Conservation (phyloP, 2,888 invertebrate genomes). For the Cyrtodaria siliqua region DNA sequence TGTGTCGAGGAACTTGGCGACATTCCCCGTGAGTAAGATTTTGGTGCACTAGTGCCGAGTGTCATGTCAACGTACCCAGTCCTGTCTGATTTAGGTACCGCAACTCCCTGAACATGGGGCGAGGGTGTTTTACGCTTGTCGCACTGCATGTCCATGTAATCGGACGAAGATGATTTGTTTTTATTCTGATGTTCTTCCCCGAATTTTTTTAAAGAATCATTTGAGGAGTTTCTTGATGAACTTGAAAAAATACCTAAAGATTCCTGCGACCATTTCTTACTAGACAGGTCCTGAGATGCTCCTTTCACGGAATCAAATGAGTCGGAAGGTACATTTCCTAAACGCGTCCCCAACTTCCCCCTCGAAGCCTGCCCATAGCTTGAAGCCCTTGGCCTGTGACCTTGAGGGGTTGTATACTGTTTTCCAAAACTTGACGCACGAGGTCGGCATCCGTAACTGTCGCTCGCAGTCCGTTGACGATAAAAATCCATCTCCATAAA, state of each 20-base stretch:
- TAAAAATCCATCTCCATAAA: slow-evolving; percentile 85
- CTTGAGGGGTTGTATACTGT: slow-evolving; percentile 56
- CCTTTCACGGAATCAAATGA: slow-evolving; percentile 73
- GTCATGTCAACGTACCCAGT: slow-evolving; percentile 79
- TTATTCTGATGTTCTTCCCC: slow-evolving; percentile 51
- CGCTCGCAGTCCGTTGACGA: slow-evolving; percentile 79
- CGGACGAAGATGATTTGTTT: slow-evolving; percentile 60
- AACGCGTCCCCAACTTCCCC: slow-evolving; percentile 58
- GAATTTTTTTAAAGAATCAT: slow-evolving; percentile 75
- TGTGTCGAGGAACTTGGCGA: slow-evolving; percentile 67
- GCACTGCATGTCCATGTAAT: slow-evolving; percentile 76
- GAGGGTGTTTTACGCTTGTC: slow-evolving; percentile 72
- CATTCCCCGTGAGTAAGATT: slow-evolving; percentile 48
- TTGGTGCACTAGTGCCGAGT: slow-evolving; percentile 59
- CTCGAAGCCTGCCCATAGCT: slow-evolving; percentile 80
- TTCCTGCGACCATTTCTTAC: slow-evolving; percentile 69
- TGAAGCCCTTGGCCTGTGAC: slow-evolving; percentile 81
- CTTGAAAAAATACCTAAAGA: slow-evolving; percentile 74
- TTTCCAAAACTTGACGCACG: slow-evolving; percentile 81
- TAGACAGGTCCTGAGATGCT: slow-evolving; percentile 71
- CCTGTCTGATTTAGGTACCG: slow-evolving; percentile 31
- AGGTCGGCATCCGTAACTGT: slow-evolving; percentile 80
- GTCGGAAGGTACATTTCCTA: slow-evolving; percentile 53
- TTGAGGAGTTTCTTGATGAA: slow-evolving; percentile 76
- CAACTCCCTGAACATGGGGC: slow-evolving; percentile 53